Percentiles rank a stretch among this genome's conserved stretches.
Conservation (phyloP, 2,888 invertebrate genomes). For the Arctia plantaginis region DNA sequence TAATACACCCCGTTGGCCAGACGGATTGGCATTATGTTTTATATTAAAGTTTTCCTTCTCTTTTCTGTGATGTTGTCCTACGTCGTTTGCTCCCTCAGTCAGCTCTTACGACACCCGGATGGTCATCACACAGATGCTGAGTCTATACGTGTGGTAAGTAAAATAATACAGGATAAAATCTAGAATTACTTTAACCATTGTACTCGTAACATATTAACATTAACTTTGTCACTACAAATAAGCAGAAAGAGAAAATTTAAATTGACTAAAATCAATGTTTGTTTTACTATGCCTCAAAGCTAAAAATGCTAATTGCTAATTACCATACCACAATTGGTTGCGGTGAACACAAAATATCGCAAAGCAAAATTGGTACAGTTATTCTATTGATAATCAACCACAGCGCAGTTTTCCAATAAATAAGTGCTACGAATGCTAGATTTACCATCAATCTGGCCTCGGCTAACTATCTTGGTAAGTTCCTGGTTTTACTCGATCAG, state of each 20-base stretch:
- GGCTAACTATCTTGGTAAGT: conserved; percentile 33
- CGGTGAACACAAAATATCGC: conserved; percentile 42
- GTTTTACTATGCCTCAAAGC: conserved; percentile 5
- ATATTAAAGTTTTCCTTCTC: too few relatives aligned
- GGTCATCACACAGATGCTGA: too few relatives aligned
- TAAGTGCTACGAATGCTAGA: conserved; percentile 29
- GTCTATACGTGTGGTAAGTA: too few relatives aligned
- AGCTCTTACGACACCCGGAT: too few relatives aligned
- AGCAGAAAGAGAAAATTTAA: neutral
- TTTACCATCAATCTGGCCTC: conserved; percentile 38
- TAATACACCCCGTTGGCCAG: too few relatives aligned
- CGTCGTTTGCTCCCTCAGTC: too few relatives aligned
- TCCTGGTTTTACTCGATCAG: conserved; percentile 19
- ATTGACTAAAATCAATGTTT: neutral
- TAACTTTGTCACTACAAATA: neutral
- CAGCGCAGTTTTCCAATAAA: conserved; percentile 40
- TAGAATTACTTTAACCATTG: neutral
- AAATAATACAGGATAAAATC: too few relatives aligned
- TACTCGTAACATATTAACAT: neutral
- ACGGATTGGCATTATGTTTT: too few relatives aligned
- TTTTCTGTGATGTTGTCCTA: too few relatives aligned
- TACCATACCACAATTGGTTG: conserved; percentile 38
- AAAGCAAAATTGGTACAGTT: conserved; percentile 50
- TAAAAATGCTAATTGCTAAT: conserved; percentile 46
- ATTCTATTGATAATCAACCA: conserved; percentile 53